phyloP scores from a whole-genome alignment of 2,888 invertebrate genomes.

The Gymnoscelis rufifasciata region DNA sequence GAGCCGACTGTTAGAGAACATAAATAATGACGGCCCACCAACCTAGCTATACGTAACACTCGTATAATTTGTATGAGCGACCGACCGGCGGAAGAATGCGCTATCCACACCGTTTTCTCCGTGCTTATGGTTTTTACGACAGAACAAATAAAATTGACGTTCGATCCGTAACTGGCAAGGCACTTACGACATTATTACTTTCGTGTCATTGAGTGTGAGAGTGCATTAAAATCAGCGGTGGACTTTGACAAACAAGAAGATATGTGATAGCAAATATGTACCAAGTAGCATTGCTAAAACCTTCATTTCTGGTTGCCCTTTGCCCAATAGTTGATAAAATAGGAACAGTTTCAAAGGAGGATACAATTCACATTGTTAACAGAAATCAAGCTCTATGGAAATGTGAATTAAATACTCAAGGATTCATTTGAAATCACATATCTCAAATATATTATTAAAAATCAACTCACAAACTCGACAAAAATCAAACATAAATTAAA shows the following conservation, averaged over 20 bases:
- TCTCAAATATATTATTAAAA: too few species aligned
- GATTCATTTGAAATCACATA: too few species aligned
- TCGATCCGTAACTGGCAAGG: constrained; percentile 43
- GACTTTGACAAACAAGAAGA: constrained; percentile 5
- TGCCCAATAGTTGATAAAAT: too few species aligned
- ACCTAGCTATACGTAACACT: constrained; percentile 75
- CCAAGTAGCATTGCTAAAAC: not conserved
- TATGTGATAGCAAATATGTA: constrained; percentile 7
- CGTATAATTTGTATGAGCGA: constrained; percentile 76
- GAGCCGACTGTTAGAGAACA: constrained; percentile 76
- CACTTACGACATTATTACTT: constrained; percentile 56
- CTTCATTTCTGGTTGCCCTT: not conserved
- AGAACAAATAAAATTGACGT: constrained; percentile 57
- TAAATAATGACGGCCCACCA: constrained; percentile 79
- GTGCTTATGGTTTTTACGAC: constrained; percentile 59
- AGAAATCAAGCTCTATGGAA: too few species aligned
- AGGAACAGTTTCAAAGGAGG: too few species aligned
- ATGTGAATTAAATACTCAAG: too few species aligned
- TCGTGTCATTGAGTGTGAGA: constrained; percentile 52
- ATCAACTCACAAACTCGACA: too few species aligned
- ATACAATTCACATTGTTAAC: too few species aligned
- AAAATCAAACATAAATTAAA: too few species aligned
- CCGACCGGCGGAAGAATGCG: constrained; percentile 63
- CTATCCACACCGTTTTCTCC: constrained; percentile 65
- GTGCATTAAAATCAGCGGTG: constrained; percentile 54